These are phyloP conservation scores for Zootermopsis nevadensis DNA, from an alignment of 2,888 invertebrate species.

Conservation along the genomic window DNA sequence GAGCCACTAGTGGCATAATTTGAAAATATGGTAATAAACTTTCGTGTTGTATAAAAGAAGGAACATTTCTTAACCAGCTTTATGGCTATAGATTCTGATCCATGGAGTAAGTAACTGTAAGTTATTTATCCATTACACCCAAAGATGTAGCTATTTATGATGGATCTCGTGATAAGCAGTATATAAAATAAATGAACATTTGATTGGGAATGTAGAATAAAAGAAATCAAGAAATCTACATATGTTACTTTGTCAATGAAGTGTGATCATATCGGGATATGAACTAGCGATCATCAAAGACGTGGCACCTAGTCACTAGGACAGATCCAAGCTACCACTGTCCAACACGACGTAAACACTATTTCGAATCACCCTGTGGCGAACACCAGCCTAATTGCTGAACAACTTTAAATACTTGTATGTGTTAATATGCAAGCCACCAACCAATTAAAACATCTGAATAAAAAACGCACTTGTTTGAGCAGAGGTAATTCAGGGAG, in stretches of 20 bases:
- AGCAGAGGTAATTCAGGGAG: slow-evolving; percentile 32
- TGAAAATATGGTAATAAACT: background rate
- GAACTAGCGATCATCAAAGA: background rate
- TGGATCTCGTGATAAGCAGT: no score
- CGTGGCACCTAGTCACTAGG: background rate
- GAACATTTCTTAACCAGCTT: background rate
- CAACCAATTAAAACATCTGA: slow-evolving; percentile 23
- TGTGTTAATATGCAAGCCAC: slow-evolving; percentile 40
- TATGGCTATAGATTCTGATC: background rate
- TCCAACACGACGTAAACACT: background rate
- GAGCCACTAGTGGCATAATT: background rate
- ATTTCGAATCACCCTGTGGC: background rate
- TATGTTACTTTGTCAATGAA: background rate
- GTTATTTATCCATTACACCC: no score
- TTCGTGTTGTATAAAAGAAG: background rate
- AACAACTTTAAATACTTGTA: background rate
- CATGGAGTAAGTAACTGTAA: no score
- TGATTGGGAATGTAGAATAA: no score
- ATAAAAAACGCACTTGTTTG: slow-evolving; percentile 15
- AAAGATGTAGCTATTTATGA: no score
- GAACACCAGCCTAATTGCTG: slow-evolving; percentile 19
- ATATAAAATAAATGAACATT: no score
- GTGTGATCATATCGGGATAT: background rate
- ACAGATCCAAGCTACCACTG: background rate
- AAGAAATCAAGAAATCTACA: background rate